phyloP scores from a whole-genome alignment of 2,113 vertebrate species.

The Heteronetta atricapilla region DNA sequence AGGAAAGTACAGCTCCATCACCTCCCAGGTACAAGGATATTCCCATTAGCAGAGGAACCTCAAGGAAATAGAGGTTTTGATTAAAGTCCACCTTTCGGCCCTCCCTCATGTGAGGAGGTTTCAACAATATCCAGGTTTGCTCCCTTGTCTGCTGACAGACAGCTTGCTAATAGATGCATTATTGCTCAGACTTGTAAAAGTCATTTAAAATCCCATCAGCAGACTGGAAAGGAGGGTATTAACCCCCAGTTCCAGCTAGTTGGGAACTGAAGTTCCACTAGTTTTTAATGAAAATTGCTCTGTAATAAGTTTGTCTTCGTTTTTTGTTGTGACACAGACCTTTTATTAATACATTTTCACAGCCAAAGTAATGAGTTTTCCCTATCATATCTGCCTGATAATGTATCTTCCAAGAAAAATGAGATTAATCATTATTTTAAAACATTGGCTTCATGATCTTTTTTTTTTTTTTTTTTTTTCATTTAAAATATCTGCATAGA shows the following conservation, averaged over 20 bases:
- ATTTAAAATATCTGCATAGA: constrained; percentile 15
- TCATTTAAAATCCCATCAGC: constrained; percentile 3
- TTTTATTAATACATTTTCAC: constrained; percentile 40
- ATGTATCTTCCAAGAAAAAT: background rate
- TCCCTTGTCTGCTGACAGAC: background rate
- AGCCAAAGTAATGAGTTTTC: constrained; percentile 16
- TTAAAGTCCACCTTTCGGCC: background rate
- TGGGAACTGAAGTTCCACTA: background rate
- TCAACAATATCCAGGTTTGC: background rate
- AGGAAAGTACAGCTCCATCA: background rate
- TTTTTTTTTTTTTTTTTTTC: background rate
- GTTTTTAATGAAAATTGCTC: constrained; percentile 6
- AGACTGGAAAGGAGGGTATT: background rate
- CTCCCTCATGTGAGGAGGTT: background rate
- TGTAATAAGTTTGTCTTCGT: background rate
- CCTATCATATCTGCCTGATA: background rate
- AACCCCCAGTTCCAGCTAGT: background rate
- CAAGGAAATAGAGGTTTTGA: background rate
- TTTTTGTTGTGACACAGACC: background rate
- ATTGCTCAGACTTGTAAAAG: background rate
- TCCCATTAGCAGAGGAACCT: background rate
- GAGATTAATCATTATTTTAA: constrained; percentile 19
- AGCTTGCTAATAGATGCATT: background rate
- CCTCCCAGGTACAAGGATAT: background rate
- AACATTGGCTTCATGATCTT: background rate